phyloP scores from a whole-genome alignment of 2,888 invertebrate genomes.

The Drosophila neutralis region DNA sequence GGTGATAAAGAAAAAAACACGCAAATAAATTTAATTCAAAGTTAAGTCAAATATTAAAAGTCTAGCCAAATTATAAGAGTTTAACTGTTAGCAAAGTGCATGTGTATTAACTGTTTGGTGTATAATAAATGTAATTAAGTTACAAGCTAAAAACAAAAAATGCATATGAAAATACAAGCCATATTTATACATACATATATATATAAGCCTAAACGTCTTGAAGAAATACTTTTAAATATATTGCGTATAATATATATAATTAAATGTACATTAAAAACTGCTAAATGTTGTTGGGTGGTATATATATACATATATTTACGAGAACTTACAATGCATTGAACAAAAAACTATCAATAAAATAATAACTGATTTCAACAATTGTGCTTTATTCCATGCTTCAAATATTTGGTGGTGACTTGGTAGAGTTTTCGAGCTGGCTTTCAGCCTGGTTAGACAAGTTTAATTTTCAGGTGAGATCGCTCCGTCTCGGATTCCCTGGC shows the following conservation, averaged over 20 bases:
- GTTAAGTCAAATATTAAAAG: slow-evolving; percentile 26
- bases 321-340: slow-evolving; percentile 47
- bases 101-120: slow-evolving; percentile 60
- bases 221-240: slow-evolving; percentile 2
- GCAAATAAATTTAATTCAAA: slow-evolving; percentile 36
- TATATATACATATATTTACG: slow-evolving; percentile 39
- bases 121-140: slow-evolving; percentile 57
- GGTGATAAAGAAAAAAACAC: slow-evolving; percentile 49
- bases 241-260: slow-evolving; percentile 10
- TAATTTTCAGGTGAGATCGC: slow-evolving; percentile 86
- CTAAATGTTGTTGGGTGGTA: slow-evolving; percentile 64
- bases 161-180: slow-evolving; percentile 31
- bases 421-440: too few relatives aligned
- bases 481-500: slow-evolving; percentile 83
- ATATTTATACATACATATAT: slow-evolving; percentile 15
- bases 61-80: slow-evolving; percentile 68
- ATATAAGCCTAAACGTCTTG: slow-evolving; percentile 32
- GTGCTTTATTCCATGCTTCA: slow-evolving; percentile 28
- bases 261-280: slow-evolving; percentile 22
- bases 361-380: slow-evolving; percentile 20
- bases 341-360: slow-evolving; percentile 43
- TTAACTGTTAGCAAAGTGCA: slow-evolving; percentile 54
- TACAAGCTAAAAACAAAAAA: slow-evolving; percentile 5
- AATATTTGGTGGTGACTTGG: slow-evolving; percentile 3
- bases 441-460: neutral